A percentile compares a stretch with the other conserved stretches of the same genome.
These are phyloP conservation scores for Bombylius discolor DNA, from an alignment of 2,888 invertebrate genomes.

Conservation along the genomic window DNA sequence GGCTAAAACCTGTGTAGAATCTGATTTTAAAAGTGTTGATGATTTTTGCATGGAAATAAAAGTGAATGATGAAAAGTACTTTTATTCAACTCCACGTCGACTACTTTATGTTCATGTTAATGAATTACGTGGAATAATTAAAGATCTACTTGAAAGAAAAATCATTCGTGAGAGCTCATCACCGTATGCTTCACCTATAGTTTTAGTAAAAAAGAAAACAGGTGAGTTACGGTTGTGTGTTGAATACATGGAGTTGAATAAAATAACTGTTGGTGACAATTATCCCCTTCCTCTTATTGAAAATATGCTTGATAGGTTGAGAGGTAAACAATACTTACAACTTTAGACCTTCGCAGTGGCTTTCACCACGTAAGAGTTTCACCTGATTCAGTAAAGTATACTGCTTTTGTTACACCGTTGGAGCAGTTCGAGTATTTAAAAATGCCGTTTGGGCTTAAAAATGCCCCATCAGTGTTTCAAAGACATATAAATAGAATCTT, in stretches of 20 bases:
- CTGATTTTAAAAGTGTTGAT: too few relatives aligned
- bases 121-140: slow-evolving; percentile 3
- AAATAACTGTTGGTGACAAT: slow-evolving; percentile 11
- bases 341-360: slow-evolving; percentile 13
- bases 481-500: slow-evolving; percentile 2
- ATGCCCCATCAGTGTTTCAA: not conserved
- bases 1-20: too few relatives aligned
- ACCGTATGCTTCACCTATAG: slow-evolving; percentile 12
- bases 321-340: slow-evolving; percentile 9
- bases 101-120: not conserved
- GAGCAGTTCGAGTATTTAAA: slow-evolving; percentile 2
- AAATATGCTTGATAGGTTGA: slow-evolving; percentile 9
- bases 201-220: slow-evolving; percentile 13
- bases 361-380: slow-evolving; percentile 15
- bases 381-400: slow-evolving; percentile 14
- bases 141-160: slow-evolving; percentile 2
- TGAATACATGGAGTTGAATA: slow-evolving; percentile 13
- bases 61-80: too few relatives aligned
- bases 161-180: slow-evolving; percentile 12
- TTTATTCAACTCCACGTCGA: not conserved
- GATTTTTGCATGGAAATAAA: too few relatives aligned
- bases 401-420: slow-evolving; percentile 6
- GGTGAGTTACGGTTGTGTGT: slow-evolving; percentile 12
- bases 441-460: slow-evolving; percentile 14
- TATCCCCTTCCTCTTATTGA: slow-evolving; percentile 12